These are phyloP conservation scores for Acomys russatus DNA, from an alignment of 2,797 vertebrate species.

Conservation along the genomic window DNA sequence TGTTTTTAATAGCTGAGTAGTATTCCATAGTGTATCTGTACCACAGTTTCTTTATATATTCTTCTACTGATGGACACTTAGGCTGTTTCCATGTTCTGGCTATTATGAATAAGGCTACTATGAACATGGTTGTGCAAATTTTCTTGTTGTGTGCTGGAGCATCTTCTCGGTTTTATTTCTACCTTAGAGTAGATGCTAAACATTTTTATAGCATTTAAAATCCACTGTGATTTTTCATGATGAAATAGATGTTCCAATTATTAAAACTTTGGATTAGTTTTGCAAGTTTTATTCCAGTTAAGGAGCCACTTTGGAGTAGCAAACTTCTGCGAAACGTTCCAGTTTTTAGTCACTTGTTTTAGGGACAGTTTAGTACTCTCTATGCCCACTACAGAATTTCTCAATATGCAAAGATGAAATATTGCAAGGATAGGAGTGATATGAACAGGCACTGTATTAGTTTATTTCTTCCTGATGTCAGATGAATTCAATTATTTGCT, in stretches of 20 bases:
- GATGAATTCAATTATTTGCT: slow-evolving; percentile 74
- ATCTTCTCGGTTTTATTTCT: too few relatives aligned
- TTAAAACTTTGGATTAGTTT: slow-evolving; percentile 20
- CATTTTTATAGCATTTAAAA: slow-evolving; percentile 13
- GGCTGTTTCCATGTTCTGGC: too few relatives aligned
- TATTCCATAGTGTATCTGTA: too few relatives aligned
- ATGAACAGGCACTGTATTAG: slow-evolving; percentile 33
- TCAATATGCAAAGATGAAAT: neutral
- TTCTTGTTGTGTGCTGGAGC: too few relatives aligned
- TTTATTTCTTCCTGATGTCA: slow-evolving; percentile 55
- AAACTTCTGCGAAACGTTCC: neutral
- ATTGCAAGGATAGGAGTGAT: slow-evolving; percentile 55
- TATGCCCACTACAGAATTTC: slow-evolving; percentile 15
- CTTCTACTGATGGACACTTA: too few relatives aligned
- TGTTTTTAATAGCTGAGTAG: too few relatives aligned
- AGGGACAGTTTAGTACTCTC: neutral
- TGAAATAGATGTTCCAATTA: slow-evolving; percentile 8
- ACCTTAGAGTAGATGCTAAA: neutral
- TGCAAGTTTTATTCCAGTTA: neutral
- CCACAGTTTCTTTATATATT: too few relatives aligned
- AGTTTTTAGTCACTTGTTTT: slow-evolving; percentile 10
- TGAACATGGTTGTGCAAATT: too few relatives aligned
- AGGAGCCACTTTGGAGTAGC: neutral
- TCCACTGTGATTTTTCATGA: neutral
- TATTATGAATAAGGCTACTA: too few relatives aligned